Conservation (phyloP, 2,113 vertebrate genomes). For the Platycercus adscitus region DNA sequence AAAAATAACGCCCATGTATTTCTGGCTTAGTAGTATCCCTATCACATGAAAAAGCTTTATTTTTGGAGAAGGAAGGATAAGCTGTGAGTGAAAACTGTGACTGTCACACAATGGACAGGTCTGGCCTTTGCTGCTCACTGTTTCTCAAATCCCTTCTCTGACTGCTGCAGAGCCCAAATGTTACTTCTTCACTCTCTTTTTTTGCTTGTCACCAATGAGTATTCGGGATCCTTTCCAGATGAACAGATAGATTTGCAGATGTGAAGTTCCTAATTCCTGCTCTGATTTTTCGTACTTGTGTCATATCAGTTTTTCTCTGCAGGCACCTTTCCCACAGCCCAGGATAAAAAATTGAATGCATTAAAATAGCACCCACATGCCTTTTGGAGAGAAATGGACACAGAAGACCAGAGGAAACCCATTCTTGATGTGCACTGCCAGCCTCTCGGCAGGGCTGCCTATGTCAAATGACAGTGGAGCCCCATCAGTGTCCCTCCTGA, state of each 20-base stretch:
- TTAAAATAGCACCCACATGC: neutral
- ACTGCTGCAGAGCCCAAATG: neutral
- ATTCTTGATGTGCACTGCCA: fast-evolving
- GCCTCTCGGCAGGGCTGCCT: neutral
- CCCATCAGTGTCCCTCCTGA: neutral
- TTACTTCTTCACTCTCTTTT: neutral
- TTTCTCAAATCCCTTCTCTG: conserved; percentile 10
- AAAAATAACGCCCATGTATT: neutral
- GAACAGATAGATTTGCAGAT: conserved; percentile 10
- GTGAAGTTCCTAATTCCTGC: conserved; percentile 22
- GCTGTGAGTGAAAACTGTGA: neutral
- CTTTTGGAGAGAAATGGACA: neutral
- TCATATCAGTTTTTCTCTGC: neutral
- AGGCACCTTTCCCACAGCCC: neutral
- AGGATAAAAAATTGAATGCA: neutral
- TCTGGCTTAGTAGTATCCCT: conserved; percentile 6
- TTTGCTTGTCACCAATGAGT: neutral
- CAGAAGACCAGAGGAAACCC: neutral
- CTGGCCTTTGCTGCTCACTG: neutral
- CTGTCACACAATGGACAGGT: conserved; percentile 14
- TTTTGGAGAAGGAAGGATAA: conserved; percentile 40
- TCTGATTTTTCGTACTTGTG: neutral
- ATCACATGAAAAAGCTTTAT: conserved; percentile 14
- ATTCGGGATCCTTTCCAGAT: neutral
- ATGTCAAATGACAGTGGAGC: neutral